Evolutionary conservation across 2,797 vertebrate species (phyloP).

Genomic region (Carcharodon carcharias): DNA sequence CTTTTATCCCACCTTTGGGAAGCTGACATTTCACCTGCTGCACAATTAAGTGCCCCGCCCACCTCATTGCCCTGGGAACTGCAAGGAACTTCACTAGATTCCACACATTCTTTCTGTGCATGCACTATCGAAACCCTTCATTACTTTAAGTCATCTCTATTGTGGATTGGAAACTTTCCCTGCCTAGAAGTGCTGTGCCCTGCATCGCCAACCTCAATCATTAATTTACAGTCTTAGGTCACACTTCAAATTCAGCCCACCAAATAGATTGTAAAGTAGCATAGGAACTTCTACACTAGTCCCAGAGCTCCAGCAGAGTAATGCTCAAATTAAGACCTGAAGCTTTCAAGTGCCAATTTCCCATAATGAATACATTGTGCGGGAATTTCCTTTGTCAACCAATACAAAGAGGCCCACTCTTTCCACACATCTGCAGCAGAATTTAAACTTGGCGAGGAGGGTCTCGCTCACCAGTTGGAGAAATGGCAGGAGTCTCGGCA

Average conservation of each 20-base stretch:
- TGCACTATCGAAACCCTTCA: no score
- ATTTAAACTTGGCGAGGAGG: no score
- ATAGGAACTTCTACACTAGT: neutral
- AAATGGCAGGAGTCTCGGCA: no score
- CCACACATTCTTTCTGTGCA: no score
- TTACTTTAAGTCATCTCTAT: no score
- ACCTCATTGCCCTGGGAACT: no score
- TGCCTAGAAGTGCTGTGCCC: neutral
- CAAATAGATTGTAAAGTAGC: neutral
- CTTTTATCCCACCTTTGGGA: no score
- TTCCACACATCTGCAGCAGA: neutral
- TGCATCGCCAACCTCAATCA: neutral
- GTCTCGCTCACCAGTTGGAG: no score
- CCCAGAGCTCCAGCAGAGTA: neutral
- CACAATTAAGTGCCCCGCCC: no score
- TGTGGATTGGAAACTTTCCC: neutral
- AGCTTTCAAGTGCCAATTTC: neutral
- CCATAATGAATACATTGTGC: neutral
- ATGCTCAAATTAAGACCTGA: neutral
- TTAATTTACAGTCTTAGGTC: neutral
- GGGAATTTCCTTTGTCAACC: neutral
- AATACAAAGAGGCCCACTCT: neutral
- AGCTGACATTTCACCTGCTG: no score
- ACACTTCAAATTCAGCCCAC: neutral
- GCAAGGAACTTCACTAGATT: no score